Conservation (phyloP, 2,797 vertebrate species). For the Mormyrus proboscirostris region DNA sequence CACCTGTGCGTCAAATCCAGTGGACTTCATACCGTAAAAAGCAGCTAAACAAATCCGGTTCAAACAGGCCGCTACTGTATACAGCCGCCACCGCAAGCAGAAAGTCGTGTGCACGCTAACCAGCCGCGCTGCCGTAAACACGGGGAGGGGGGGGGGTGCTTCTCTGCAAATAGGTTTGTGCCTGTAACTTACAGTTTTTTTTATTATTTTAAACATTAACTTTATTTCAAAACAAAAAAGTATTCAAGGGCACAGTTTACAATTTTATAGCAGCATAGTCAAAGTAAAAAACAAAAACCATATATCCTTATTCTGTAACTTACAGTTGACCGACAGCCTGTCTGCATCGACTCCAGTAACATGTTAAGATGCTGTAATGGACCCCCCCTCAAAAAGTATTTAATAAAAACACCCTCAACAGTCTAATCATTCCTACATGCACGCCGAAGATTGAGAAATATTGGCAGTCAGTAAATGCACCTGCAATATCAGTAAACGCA, state of each 20-base stretch:
- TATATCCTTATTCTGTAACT: not conserved
- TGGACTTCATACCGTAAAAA: not conserved
- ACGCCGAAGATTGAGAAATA: not conserved
- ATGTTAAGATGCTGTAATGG: not conserved
- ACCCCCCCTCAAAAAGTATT: not conserved
- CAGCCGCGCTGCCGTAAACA: not conserved
- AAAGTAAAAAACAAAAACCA: too few relatives aligned
- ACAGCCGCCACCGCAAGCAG: not conserved
- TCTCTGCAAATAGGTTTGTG: not conserved
- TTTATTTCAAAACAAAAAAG: too few relatives aligned
- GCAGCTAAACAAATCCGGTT: not conserved
- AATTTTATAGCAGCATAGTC: too few relatives aligned
- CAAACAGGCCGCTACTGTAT: not conserved
- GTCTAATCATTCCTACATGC: not conserved
- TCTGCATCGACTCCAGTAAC: not conserved
- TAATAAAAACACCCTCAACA: not conserved
- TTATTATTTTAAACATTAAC: too few relatives aligned
- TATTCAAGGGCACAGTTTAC: too few relatives aligned
- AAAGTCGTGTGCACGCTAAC: not conserved
- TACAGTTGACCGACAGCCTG: not conserved
- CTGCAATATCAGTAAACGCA: not conserved
- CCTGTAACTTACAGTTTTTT: not conserved
- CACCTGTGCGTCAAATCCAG: not conserved
- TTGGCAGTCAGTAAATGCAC: not conserved
- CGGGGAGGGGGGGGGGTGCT: not conserved